Percentiles rank a stretch among this genome's conserved stretches.
These are phyloP conservation scores for Pelecanus crispus DNA, from an alignment of 2,113 vertebrate species.

Conservation along the genomic window DNA sequence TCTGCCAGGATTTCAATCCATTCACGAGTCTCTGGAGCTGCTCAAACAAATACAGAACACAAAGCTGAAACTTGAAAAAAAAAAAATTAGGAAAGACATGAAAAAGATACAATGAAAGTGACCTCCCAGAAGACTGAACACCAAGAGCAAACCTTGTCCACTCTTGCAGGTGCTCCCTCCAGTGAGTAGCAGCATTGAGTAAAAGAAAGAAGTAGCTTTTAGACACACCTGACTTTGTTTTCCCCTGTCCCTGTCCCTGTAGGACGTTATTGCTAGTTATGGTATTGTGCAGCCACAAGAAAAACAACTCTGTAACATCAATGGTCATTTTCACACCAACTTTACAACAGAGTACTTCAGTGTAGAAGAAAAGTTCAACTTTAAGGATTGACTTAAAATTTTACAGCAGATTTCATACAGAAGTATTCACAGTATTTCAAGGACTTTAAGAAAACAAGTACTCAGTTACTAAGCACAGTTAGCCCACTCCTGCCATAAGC, in stretches of 20 bases:
- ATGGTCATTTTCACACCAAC: neutral
- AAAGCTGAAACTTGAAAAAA: constrained; percentile 78
- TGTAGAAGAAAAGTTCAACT: neutral
- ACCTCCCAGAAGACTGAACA: constrained; percentile 28
- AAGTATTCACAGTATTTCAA: neutral
- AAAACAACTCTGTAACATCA: neutral
- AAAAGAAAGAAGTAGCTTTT: neutral
- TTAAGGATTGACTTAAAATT: neutral
- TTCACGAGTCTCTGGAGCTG: constrained; percentile 77
- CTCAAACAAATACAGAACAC: constrained; percentile 78
- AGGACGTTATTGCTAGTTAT: neutral
- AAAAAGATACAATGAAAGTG: constrained; percentile 64
- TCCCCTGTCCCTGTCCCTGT: neutral
- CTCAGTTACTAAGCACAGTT: neutral
- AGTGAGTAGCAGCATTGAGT: neutral
- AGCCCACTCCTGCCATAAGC: neutral
- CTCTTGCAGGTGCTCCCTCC: neutral
- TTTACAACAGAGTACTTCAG: neutral
- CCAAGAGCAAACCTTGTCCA: neutral
- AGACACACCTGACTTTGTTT: neutral
- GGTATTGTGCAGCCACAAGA: neutral
- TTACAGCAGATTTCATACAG: neutral
- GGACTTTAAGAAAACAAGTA: neutral
- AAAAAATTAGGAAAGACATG: constrained; percentile 74
- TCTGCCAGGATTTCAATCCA: constrained; percentile 77